phyloP scores from a whole-genome alignment of 2,113 vertebrate species.

The Macheiramphus alcinus region DNA sequence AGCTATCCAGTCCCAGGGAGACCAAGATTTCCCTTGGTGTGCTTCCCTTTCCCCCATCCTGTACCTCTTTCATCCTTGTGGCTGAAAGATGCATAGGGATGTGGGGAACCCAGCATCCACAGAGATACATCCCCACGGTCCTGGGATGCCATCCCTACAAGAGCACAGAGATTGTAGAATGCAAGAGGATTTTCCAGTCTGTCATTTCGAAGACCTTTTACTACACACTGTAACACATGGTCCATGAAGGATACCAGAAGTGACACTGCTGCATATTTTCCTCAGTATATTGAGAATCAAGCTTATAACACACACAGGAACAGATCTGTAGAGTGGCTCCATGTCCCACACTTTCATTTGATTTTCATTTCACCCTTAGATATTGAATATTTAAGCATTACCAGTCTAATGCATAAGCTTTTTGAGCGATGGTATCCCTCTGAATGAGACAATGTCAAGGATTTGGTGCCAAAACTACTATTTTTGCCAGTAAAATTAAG shows the following conservation, averaged over 20 bases:
- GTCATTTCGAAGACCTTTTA: background rate
- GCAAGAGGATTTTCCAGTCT: background rate
- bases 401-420: background rate
- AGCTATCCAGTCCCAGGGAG: background rate
- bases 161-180: background rate
- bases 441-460: background rate
- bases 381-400: background rate
- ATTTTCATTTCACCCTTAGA: background rate
- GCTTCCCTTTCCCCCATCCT: background rate
- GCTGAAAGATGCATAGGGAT: background rate
- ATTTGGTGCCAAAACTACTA: background rate
- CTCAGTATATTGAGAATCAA: background rate
- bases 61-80: background rate
- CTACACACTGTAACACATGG: background rate
- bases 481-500: background rate
- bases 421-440: background rate
- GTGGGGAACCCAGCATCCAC: background rate
- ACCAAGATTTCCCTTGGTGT: background rate
- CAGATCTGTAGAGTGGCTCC: background rate
- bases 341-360: fast-evolving
- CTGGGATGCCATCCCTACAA: background rate
- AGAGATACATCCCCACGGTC: background rate
- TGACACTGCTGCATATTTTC: background rate
- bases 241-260: background rate
- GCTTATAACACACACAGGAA: background rate